Conservation (phyloP, 64 coral and sea anemone genomes). For the Stichodactyla helianthus region DNA sequence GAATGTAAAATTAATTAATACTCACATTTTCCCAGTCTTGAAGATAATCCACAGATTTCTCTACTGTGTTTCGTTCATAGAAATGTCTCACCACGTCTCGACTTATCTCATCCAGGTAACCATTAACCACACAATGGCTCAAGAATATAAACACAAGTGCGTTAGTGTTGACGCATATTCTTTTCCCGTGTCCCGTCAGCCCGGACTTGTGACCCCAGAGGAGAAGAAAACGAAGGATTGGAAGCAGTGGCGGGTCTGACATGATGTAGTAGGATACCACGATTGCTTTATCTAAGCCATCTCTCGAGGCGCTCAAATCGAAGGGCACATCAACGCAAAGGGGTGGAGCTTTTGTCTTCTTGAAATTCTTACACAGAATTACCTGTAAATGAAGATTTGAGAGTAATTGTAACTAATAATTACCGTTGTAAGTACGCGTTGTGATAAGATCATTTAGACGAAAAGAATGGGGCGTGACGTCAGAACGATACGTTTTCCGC, state of each 20-base stretch:
- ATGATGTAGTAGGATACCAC: slow-evolving; percentile 73
- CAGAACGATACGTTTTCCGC: no score
- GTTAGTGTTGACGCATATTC: slow-evolving; percentile 61
- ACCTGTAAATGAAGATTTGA: slow-evolving; percentile 39
- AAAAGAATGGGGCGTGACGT: no score
- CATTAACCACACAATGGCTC: slow-evolving; percentile 53
- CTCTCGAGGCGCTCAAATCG: slow-evolving; percentile 76
- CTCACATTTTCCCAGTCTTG: slow-evolving; percentile 58
- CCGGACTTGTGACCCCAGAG: slow-evolving; percentile 77
- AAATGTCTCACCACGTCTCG: slow-evolving; percentile 39
- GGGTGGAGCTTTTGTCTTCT: background rate
- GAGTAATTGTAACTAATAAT: background rate
- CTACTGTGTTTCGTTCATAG: background rate
- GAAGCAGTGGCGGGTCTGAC: slow-evolving; percentile 66
- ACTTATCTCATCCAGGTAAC: slow-evolving; percentile 19
- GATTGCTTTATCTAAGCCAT: slow-evolving; percentile 84
- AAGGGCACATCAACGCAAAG: slow-evolving; percentile 33
- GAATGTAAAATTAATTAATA: background rate
- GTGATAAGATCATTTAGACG: no score
- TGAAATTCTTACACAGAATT: slow-evolving; percentile 47
- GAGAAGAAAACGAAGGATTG: slow-evolving; percentile 71
- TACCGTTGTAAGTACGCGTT: no score
- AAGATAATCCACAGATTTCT: background rate
- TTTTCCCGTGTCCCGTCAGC: slow-evolving; percentile 65
- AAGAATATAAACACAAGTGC: slow-evolving; percentile 70